These are phyloP conservation scores for Drosophila planitibia DNA, from an alignment of 2,888 invertebrate species.

Conservation along the genomic window DNA sequence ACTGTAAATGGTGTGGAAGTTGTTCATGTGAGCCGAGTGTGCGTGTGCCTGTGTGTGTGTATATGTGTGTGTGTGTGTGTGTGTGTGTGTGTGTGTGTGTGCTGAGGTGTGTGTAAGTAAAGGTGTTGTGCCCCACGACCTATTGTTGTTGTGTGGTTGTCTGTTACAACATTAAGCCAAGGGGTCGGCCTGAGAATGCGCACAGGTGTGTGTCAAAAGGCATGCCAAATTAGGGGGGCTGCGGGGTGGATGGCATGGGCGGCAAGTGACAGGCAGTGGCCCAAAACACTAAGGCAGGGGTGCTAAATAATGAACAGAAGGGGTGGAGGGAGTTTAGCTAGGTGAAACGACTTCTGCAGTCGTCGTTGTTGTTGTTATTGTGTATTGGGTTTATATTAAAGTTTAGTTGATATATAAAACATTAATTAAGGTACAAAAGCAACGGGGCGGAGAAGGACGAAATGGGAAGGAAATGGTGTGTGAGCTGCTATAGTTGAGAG, in stretches of 20 bases:
- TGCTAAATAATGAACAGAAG: slow-evolving; percentile 35
- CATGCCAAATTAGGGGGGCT: slow-evolving; percentile 37
- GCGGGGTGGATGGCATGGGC: neutral
- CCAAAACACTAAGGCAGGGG: neutral
- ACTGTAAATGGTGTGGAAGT: slow-evolving; percentile 79
- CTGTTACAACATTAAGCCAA: slow-evolving; percentile 73
- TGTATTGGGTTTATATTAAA: slow-evolving; percentile 37
- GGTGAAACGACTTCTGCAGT: slow-evolving; percentile 13
- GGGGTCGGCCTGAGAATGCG: slow-evolving; percentile 69
- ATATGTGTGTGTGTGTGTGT: slow-evolving; percentile 9
- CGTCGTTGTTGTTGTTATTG: slow-evolving; percentile 3
- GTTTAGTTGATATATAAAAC: slow-evolving; percentile 29
- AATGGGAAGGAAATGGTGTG: neutral
- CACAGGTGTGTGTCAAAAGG: slow-evolving; percentile 79
- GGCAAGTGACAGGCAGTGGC: slow-evolving; percentile 20
- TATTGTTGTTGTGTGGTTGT: slow-evolving; percentile 69
- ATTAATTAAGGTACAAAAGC: slow-evolving; percentile 26
- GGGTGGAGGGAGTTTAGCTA: neutral
- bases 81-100: slow-evolving; percentile 17
- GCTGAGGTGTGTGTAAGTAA: slow-evolving; percentile 2
- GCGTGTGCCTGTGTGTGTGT: slow-evolving; percentile 23
- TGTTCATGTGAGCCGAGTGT: slow-evolving; percentile 58
- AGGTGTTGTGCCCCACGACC: slow-evolving; percentile 65
- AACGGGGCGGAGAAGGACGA: neutral
- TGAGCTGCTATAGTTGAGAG: neutral